phyloP scores from a whole-genome alignment of 2,888 invertebrate species.

The Priocnemis perturbator region DNA sequence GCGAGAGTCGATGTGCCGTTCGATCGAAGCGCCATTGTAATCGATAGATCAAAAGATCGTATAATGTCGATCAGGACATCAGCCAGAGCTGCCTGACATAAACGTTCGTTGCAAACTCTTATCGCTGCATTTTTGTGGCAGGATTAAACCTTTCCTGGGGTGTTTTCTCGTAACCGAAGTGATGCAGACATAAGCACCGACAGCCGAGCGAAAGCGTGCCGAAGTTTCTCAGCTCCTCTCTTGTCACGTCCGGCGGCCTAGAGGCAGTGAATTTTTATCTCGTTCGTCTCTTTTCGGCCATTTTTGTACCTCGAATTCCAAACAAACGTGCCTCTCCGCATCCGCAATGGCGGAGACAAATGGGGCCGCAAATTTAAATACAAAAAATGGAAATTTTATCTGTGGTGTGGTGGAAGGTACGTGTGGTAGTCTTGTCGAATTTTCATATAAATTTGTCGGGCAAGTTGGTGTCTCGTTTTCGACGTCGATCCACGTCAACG shows the following conservation, averaged over 20 bases:
- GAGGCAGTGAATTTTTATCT: background rate
- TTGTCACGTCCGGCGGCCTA: background rate
- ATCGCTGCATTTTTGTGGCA: conserved; percentile 3
- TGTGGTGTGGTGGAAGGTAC: conserved; percentile 95
- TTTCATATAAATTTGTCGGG: too few relatives aligned
- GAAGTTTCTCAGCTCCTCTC: background rate
- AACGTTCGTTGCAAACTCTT: background rate
- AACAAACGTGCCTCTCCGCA: conserved; percentile 41
- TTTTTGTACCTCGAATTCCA: conserved; percentile 36
- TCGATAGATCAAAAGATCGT: conserved; percentile 48
- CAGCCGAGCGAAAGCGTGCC: background rate
- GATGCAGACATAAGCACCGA: conserved; percentile 1
- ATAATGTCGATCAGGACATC: conserved; percentile 45
- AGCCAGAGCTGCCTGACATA: conserved; percentile 14
- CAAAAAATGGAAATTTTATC: conserved; percentile 87
- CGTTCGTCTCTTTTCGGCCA: conserved; percentile 29
- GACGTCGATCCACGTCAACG: background rate
- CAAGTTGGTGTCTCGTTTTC: too few relatives aligned
- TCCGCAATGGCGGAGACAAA: conserved; percentile 73
- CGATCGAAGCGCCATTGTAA: too few relatives aligned
- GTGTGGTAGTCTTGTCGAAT: conserved; percentile 4
- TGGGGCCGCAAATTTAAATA: conserved; percentile 79
- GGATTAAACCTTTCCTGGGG: background rate
- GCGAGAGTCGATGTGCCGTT: too few relatives aligned
- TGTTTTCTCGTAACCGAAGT: background rate